These are phyloP conservation scores for Blomia tropicalis DNA, from an alignment of 2,888 invertebrate species.

Conservation along the genomic window DNA sequence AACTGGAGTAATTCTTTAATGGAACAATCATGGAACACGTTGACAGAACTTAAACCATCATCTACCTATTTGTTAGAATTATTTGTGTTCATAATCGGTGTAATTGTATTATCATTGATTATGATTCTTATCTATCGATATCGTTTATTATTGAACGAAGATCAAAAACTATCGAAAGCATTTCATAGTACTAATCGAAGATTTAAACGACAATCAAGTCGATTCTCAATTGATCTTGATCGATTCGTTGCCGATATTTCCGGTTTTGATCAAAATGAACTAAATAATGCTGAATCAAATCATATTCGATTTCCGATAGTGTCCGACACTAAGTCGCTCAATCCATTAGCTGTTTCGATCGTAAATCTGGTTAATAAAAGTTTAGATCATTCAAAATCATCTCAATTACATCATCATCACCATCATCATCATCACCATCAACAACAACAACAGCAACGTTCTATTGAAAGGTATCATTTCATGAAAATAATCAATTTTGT, in stretches of 20 bases:
- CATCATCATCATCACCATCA: not conserved
- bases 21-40: too few relatives aligned
- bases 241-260: conserved; percentile 5
- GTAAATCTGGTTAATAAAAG: not conserved
- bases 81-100: not conserved
- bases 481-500: too few relatives aligned
- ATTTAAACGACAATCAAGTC: conserved; percentile 5
- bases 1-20: too few relatives aligned
- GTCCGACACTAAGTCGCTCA: not conserved
- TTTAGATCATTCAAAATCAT: too few relatives aligned
- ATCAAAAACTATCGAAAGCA: too few relatives aligned
- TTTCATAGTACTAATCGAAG: not conserved
- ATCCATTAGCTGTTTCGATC: not conserved
- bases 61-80: too few relatives aligned
- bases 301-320: not conserved
- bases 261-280: not conserved
- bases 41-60: not conserved
- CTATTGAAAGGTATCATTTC: not conserved
- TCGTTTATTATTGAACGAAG: not conserved
- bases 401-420: not conserved
- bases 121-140: not conserved
- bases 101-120: too few relatives aligned
- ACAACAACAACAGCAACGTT: not conserved
- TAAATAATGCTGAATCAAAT: not conserved
- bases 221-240: conserved; percentile 2